Evolutionary conservation across 2,113 vertebrate species (phyloP).

Genomic region (Rhadina sibilatrix): DNA sequence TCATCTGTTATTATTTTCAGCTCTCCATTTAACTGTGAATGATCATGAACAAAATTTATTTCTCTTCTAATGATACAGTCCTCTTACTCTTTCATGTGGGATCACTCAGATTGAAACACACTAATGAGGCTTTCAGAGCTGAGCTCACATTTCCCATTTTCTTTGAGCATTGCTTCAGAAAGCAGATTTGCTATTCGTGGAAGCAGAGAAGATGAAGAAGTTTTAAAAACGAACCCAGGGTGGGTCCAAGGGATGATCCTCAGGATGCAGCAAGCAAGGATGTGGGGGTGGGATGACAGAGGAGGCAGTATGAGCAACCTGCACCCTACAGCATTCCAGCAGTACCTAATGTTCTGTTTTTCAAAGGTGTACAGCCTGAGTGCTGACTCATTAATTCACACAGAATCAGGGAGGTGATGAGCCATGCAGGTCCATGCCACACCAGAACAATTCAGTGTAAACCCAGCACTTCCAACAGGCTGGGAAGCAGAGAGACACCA

Average conservation of each 20-base stretch:
- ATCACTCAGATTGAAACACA: slow-evolving; percentile 37
- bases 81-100: slow-evolving; percentile 40
- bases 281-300: background rate
- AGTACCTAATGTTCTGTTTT: background rate
- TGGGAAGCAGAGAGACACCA: background rate
- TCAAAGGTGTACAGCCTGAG: background rate
- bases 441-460: background rate
- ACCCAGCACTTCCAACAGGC: background rate
- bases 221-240: background rate
- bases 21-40: slow-evolving; percentile 40
- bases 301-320: background rate
- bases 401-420: background rate
- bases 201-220: background rate
- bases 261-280: background rate
- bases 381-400: background rate
- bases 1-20: slow-evolving; percentile 46
- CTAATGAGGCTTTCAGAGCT: slow-evolving; percentile 57
- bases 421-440: background rate
- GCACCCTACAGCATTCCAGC: background rate
- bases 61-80: slow-evolving; percentile 29
- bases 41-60: slow-evolving; percentile 33
- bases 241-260: background rate
- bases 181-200: background rate
- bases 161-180: slow-evolving; percentile 24
- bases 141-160: slow-evolving; percentile 13